Percentiles rank a stretch among this genome's conserved stretches.
Conservation (phyloP, 2,888 invertebrate genomes). For the Malthinus seriepunctatus region DNA sequence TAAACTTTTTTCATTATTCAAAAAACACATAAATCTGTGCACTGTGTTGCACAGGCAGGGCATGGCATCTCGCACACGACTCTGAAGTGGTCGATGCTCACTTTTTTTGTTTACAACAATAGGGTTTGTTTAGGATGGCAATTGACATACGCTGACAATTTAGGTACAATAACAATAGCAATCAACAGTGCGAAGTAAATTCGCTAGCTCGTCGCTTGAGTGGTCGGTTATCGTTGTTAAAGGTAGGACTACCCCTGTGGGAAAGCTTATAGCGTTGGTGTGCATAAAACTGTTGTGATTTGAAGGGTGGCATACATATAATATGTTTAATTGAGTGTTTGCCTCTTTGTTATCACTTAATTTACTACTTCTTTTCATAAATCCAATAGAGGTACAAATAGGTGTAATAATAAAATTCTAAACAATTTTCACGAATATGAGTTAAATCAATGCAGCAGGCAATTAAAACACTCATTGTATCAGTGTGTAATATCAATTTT, state of each 20-base stretch:
- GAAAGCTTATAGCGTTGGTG: conserved; percentile 39
- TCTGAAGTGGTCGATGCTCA: conserved; percentile 50
- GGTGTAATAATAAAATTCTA: no score
- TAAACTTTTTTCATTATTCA: no score
- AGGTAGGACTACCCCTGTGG: conserved; percentile 42
- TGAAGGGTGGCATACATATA: conserved; percentile 41
- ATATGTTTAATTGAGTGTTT: conserved; percentile 41
- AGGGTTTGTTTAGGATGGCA: conserved; percentile 53
- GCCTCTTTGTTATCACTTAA: conserved; percentile 6
- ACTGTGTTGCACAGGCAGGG: background rate
- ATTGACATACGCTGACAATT: conserved; percentile 54
- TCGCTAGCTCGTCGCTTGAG: conserved; percentile 27
- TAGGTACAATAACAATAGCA: conserved; percentile 43
- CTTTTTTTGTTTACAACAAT: conserved; percentile 52
- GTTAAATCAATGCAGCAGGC: no score
- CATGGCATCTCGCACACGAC: conserved; percentile 14
- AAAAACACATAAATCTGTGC: conserved; percentile 8
- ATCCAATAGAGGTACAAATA: no score
- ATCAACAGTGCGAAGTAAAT: conserved; percentile 39
- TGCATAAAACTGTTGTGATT: conserved; percentile 43
- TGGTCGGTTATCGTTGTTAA: conserved; percentile 25
- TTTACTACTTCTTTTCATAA: no score
- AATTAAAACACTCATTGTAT: no score
- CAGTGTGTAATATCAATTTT: no score
- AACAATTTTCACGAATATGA: no score